Evolutionary conservation across 2,888 invertebrate species (phyloP).

Genomic region (Chironomus riparius): DNA sequence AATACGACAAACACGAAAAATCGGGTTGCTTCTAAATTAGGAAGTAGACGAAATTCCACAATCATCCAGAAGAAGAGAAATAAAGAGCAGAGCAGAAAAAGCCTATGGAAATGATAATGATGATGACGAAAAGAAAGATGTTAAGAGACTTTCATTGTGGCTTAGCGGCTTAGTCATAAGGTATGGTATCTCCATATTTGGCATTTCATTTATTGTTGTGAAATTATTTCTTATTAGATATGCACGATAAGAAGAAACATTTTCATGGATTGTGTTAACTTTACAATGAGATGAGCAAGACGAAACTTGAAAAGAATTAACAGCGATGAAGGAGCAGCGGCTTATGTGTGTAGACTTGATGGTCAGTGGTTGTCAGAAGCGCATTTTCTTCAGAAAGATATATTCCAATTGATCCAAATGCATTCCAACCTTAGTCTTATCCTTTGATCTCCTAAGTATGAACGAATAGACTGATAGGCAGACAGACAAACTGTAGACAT

Average conservation of each 20-base stretch:
- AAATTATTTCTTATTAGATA: not conserved
- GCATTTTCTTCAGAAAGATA: no score
- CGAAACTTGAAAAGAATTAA: not conserved
- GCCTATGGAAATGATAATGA: not conserved
- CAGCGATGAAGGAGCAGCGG: not conserved
- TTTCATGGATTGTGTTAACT: not conserved
- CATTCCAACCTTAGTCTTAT: no score
- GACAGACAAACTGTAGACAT: no score
- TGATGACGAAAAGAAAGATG: not conserved
- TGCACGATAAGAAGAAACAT: not conserved
- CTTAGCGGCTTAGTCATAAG: not conserved
- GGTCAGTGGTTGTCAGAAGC: no score
- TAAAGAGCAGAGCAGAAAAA: no score
- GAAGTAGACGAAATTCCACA: not conserved
- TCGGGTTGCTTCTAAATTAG: constrained; percentile 6
- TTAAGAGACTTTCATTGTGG: not conserved
- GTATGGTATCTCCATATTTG: not conserved
- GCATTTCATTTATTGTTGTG: not conserved
- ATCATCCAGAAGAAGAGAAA: not conserved
- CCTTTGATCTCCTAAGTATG: no score
- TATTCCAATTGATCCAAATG: no score
- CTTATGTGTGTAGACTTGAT: no score
- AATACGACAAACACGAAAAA: not conserved
- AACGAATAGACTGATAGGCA: no score
- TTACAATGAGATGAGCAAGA: not conserved